Base-by-base conservation (phyloP, 2,797 vertebrate genomes). In the Pseudomugil tenellus region DNA sequence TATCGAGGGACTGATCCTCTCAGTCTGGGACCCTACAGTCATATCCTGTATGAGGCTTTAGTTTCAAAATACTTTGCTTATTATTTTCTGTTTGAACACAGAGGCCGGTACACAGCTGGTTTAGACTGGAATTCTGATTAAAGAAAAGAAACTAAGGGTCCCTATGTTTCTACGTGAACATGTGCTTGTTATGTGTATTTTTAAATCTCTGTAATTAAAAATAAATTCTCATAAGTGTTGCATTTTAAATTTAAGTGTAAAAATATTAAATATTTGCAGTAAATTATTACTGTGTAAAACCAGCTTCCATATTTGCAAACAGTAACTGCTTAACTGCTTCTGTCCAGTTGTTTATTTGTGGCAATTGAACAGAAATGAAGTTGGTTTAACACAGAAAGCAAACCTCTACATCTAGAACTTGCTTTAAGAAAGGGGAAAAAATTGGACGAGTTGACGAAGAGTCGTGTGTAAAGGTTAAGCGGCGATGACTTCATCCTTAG, bases 11-110 rank as follows among this genome's bases (percentile, higher is more conserved):
- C 80, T 93, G 88, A 92, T 92, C 91, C 90, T 88, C 88, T 84
- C 87, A 88, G 88, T 91, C 89, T 91, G 87, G 84, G 80, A 83
- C 87, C 88, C 79, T 78, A 51, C 59, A 89, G 86, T 92, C 89
- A 93, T 93, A 91, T 93, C 91, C 91, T 91, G 92, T 92, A 80
- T 68, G 49, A 70, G 72, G 84, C 79, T 92, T 91, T 89, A 74
- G 79, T 72, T 73, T 75, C 54, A 79, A 85, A 81, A 79, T 58
- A 29, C 81, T 81, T 77, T 55, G 64, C 51, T 74, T 63, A 55
- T 77, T 83, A 60, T 84, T 88, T 81, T 83, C 58, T 73, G 57
- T 84, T 78, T 78, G 79, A 84, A 69, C 25, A 49, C 26, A 43
- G 79, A 81, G 46, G 46, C 78, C 37, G 6, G 58, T 61, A 29